Percentiles rank a stretch among this genome's conserved stretches.
phyloP scores from a whole-genome alignment of 2,113 vertebrate species.

The Trichomycterus rosablanca region DNA sequence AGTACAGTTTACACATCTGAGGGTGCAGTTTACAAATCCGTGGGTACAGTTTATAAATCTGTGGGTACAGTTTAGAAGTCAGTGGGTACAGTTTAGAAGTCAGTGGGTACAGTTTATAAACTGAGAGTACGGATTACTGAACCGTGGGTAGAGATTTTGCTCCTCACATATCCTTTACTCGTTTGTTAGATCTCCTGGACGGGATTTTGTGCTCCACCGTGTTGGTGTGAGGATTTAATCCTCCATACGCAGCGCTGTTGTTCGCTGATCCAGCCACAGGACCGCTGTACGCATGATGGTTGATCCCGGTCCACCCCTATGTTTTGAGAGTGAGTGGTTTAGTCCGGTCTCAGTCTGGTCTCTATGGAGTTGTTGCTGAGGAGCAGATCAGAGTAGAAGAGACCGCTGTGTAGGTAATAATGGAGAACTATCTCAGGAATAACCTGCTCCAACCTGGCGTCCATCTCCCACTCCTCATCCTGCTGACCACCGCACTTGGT shows the following conservation, averaged over 20 bases:
- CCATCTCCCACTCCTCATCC: conserved; percentile 45
- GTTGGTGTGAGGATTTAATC: too few relatives aligned
- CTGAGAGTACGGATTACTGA: too few relatives aligned
- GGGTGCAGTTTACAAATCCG: too few relatives aligned
- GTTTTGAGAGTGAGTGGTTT: conserved; percentile 56
- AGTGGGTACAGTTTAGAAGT: too few relatives aligned
- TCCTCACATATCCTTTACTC: too few relatives aligned
- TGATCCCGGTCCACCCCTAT: conserved; percentile 32
- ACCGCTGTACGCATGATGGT: background rate
- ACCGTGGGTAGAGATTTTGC: too few relatives aligned
- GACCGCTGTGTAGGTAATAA: background rate
- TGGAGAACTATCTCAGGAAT: conserved; percentile 45
- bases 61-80: too few relatives aligned
- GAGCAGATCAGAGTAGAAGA: conserved; percentile 20
- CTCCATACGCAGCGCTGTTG: background rate
- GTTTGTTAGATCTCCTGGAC: too few relatives aligned
- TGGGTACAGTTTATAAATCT: too few relatives aligned
- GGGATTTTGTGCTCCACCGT: too few relatives aligned
- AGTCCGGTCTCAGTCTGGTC: conserved; percentile 60
- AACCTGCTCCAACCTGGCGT: conserved; percentile 39
- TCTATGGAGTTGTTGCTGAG: conserved; percentile 71
- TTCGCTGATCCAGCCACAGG: background rate
- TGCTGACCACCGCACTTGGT: conserved; percentile 62
- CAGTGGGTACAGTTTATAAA: too few relatives aligned
- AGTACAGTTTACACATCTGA: too few relatives aligned